phyloP scores from a whole-genome alignment of 2,888 invertebrate genomes.

The Strigamia transsilvanica region DNA sequence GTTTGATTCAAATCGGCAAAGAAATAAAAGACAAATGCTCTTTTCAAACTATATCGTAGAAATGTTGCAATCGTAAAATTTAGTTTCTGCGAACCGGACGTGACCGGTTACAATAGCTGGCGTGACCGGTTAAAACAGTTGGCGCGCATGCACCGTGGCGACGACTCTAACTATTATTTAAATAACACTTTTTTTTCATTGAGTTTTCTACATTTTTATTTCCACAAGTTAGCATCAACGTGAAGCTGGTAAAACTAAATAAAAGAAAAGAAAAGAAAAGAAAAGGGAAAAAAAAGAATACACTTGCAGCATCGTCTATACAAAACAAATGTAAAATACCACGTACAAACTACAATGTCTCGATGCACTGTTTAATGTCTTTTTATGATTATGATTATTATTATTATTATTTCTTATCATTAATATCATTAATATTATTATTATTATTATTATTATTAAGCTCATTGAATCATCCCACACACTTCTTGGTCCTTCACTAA shows the following conservation, averaged over 20 bases:
- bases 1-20: too few species aligned
- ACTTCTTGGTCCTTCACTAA: background rate
- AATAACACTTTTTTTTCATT: too few species aligned
- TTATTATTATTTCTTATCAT: too few species aligned
- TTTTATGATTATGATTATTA: background rate
- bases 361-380: background rate
- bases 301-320: constrained; percentile 11
- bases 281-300: background rate
- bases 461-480: constrained; percentile 10
- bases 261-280: background rate
- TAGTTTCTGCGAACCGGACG: background rate
- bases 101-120: background rate
- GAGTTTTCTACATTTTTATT: constrained; percentile 1
- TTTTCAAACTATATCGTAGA: too few species aligned
- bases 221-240: constrained; percentile 10
- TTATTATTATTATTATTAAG: background rate
- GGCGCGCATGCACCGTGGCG: too few species aligned
- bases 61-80: background rate
- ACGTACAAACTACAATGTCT: constrained; percentile 4
- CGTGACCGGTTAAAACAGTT: too few species aligned
- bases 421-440: too few species aligned
- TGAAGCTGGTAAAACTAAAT: constrained; percentile 5
- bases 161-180: too few species aligned
- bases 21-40: too few species aligned
- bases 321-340: constrained; percentile 18